Conservation (phyloP, 2,888 invertebrate species). For the Hypolimnas misippus region DNA sequence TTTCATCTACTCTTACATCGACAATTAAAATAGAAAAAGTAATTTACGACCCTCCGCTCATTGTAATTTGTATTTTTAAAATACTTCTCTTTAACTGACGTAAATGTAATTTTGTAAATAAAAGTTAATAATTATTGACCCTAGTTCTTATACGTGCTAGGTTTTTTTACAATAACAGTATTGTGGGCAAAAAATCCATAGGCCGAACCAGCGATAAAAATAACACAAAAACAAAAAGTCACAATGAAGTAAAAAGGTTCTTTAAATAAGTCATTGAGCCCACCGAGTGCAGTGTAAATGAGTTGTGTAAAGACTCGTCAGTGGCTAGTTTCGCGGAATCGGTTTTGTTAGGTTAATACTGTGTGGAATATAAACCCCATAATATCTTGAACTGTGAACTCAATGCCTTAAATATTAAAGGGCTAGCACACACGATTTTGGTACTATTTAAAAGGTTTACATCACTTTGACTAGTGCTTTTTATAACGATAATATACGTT, state of each 20-base stretch:
- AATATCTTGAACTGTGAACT: slow-evolving; percentile 47
- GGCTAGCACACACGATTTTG: background rate
- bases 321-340: slow-evolving; percentile 60
- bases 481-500: too few relatives aligned
- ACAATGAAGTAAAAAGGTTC: slow-evolving; percentile 36
- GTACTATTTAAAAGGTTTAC: too few relatives aligned
- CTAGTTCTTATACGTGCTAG: background rate
- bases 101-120: background rate
- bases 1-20: background rate
- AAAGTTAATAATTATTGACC: background rate
- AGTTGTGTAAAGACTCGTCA: slow-evolving; percentile 65
- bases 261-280: slow-evolving; percentile 44
- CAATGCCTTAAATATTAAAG: slow-evolving; percentile 11
- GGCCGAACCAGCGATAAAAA: background rate
- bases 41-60: background rate
- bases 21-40: background rate
- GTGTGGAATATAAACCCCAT: slow-evolving; percentile 50
- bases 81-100: background rate
- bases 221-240: slow-evolving; percentile 35
- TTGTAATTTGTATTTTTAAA: background rate
- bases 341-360: slow-evolving; percentile 64
- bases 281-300: slow-evolving; percentile 59
- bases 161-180: slow-evolving; percentile 2
- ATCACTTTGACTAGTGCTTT: too few relatives aligned
- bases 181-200: slow-evolving; percentile 4